Evolutionary conservation across 2,888 invertebrate species (phyloP).

Genomic region (Acanthosepion pharaonis): DNA sequence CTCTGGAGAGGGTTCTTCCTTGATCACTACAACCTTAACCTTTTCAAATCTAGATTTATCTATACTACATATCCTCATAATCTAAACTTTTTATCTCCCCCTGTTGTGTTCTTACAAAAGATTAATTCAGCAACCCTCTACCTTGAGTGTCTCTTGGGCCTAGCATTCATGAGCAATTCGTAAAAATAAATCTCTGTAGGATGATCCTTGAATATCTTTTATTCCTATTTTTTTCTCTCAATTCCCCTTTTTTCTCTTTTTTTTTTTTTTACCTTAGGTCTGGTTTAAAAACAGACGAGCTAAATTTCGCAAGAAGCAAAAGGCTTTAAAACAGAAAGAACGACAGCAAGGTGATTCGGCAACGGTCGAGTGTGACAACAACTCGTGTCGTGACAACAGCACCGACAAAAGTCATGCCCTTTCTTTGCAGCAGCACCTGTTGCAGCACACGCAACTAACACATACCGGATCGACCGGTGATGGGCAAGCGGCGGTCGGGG

Average conservation of each 20-base stretch:
- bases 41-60: no score
- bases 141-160: no score
- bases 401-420: not conserved
- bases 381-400: not conserved
- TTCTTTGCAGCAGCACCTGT: not conserved
- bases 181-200: no score
- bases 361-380: not conserved
- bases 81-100: no score
- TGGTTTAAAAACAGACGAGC: slow-evolving; percentile 99
- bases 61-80: no score
- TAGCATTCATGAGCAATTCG: no score
- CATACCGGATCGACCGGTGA: not conserved
- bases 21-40: no score
- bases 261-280: slow-evolving; percentile 80
- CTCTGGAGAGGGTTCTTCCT: no score
- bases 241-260: not conserved
- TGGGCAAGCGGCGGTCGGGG: not conserved
- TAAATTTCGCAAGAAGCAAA: slow-evolving; percentile 95
- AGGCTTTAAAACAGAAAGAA: slow-evolving; percentile 54
- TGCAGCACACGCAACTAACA: not conserved
- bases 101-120: no score
- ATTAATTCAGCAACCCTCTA: no score
- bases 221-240: no score
- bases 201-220: no score
- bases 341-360: not conserved